These are phyloP conservation scores for Elysia crispata DNA, from an alignment of 2,888 invertebrate species.

Conservation along the genomic window DNA sequence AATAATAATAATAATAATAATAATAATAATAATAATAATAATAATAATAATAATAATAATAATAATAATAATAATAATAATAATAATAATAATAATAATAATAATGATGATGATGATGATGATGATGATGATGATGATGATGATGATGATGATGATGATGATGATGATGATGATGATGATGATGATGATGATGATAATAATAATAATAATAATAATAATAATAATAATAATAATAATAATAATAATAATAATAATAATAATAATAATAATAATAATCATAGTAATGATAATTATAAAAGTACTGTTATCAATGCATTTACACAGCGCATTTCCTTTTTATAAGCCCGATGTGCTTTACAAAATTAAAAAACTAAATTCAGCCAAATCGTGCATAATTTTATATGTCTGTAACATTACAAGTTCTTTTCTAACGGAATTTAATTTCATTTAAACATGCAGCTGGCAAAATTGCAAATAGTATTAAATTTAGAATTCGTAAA, in stretches of 20 bases:
- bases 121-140: background rate
- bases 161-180: background rate
- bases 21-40: conserved; percentile 9
- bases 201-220: conserved; percentile 9
- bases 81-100: conserved; percentile 9
- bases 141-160: background rate
- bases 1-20: too few species aligned
- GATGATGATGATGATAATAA: background rate
- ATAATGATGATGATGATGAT: background rate
- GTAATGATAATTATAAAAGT: background rate
- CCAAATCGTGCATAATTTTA: too few species aligned
- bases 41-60: conserved; percentile 9
- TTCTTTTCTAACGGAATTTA: too few species aligned
- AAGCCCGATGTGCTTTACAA: too few species aligned
- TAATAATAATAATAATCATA: too few species aligned
- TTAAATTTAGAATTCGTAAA: too few species aligned
- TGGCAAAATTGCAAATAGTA: too few species aligned
- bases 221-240: conserved; percentile 9
- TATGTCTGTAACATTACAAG: too few species aligned
- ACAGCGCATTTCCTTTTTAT: too few species aligned
- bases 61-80: background rate
- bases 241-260: conserved; percentile 9
- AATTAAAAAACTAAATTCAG: too few species aligned
- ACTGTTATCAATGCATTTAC: too few species aligned
- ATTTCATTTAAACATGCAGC: too few species aligned